Conservation (phyloP, 2,888 invertebrate genomes). For the Gisinianus flammeolus region DNA sequence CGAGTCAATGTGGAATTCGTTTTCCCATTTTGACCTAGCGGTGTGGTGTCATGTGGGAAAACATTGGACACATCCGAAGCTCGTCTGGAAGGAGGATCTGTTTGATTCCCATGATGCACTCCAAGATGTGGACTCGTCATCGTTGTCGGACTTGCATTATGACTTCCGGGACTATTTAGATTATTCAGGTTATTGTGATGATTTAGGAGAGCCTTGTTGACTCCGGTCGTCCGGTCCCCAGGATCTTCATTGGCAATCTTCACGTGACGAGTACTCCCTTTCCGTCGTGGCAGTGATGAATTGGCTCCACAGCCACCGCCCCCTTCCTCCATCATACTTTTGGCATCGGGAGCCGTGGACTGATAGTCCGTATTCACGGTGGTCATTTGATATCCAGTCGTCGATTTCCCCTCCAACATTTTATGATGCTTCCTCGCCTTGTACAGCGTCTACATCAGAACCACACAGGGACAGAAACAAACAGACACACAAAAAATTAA, state of each 20-base stretch:
- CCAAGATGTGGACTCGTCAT: conserved; percentile 3
- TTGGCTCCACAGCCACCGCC: conserved; percentile 14
- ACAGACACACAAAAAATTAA: not conserved
- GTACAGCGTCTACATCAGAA: conserved; percentile 49
- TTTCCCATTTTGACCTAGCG: not conserved
- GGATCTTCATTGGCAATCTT: not conserved
- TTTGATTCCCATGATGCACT: not conserved
- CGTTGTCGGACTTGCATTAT: not conserved
- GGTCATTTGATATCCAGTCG: conserved; percentile 48
- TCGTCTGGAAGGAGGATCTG: not conserved
- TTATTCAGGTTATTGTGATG: not conserved
- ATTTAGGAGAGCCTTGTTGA: not conserved
- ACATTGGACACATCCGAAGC: not conserved
- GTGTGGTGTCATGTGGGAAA: not conserved
- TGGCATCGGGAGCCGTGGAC: conserved; percentile 3
- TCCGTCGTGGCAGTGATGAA: not conserved
- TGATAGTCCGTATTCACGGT: conserved; percentile 16
- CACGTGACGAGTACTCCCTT: conserved; percentile 3
- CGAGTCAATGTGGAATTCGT: not conserved
- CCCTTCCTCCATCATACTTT: conserved; percentile 2
- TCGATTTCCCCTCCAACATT: conserved; percentile 49
- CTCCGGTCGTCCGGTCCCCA: not conserved
- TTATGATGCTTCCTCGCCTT: conserved; percentile 53
- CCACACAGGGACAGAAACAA: not conserved
- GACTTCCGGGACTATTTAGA: not conserved